phyloP scores from a whole-genome alignment of 2,113 vertebrate genomes.

The Myiagra hebetior region DNA sequence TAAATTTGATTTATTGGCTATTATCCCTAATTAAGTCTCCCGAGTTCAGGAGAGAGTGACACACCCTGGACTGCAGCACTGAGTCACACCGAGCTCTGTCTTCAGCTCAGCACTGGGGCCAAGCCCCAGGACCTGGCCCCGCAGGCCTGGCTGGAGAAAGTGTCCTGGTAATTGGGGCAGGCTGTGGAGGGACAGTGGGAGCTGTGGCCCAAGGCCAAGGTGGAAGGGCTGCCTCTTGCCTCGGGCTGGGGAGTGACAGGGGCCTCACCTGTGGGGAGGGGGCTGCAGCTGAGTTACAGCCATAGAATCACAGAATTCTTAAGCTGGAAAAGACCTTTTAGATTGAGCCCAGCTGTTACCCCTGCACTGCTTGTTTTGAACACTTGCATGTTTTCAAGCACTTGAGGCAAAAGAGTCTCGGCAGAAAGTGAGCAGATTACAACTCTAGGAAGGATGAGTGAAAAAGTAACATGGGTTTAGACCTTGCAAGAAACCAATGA shows the following conservation, averaged over 20 bases:
- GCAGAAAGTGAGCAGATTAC: not conserved
- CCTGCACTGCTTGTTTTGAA: not conserved
- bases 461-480: not conserved
- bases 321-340: not conserved
- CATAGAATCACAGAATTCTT: too few relatives aligned
- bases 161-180: fast-evolving
- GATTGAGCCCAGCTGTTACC: not conserved
- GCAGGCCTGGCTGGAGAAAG: not conserved
- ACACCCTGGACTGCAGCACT: fast-evolving
- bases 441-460: not conserved
- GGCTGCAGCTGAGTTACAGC: not conserved
- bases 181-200: fast-evolving
- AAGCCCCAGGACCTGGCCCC: too few relatives aligned
- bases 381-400: not conserved
- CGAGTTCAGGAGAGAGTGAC: not conserved
- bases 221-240: fast-evolving
- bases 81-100: not conserved
- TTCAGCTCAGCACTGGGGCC: not conserved
- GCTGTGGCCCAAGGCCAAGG: not conserved
- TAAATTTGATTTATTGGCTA: not conserved
- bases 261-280: not conserved
- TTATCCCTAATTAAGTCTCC: not conserved
- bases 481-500: not conserved
- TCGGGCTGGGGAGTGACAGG: not conserved
- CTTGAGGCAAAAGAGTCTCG: not conserved